Evolutionary conservation across 2,888 invertebrate genomes (phyloP), one percentile per base, ranked within the genome.

Genomic region (Cataglyphis altisquamis): DNA sequence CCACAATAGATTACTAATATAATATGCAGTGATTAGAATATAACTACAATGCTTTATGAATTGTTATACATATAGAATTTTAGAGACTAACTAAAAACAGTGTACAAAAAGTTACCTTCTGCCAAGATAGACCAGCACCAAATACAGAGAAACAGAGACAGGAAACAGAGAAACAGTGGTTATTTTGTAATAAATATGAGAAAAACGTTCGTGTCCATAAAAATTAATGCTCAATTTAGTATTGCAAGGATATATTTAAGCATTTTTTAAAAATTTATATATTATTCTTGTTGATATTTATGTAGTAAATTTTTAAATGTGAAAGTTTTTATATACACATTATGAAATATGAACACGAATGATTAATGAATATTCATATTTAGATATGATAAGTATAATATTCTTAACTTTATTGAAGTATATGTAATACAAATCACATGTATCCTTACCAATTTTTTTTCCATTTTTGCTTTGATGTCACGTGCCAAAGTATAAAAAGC

Each of bases 391-490:
- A 39, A 29, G 29, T 21, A 32, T 18, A 32, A 67, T 48, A 68
- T 67, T 18, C 1, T 1, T 32, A 67, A 62, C 18, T 41, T 36
- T 9, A 10, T 60, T 15, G 8, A 68, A 25, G 3, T 45, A 21
- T 41, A 57, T 32, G 1, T 6, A 1, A 18, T 36, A 72, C 18
- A 36, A 80, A 70, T 80, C 12, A 52, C 52, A 25, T 70, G 10
- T 36, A n/a, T 62, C 29, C 96, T 96, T 96, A 99, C 99, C 98
- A 99, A 96, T 97, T 99, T 99, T 95, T 98, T 98, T 95, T 99
- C 99, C 97, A 98, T 99, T 96, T 99, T 99, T 85, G 98, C 97
- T 96, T 99, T 99, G 94, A 99, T 99, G 95, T 99, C 99, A 95
- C 98, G 97, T 83, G 99, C 99, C 95, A 99, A 96, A 86, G 98